Percentiles rank a stretch among this genome's conserved stretches.
Conservation (phyloP, 2,888 invertebrate genomes). For the Agrotis exclamationis region DNA sequence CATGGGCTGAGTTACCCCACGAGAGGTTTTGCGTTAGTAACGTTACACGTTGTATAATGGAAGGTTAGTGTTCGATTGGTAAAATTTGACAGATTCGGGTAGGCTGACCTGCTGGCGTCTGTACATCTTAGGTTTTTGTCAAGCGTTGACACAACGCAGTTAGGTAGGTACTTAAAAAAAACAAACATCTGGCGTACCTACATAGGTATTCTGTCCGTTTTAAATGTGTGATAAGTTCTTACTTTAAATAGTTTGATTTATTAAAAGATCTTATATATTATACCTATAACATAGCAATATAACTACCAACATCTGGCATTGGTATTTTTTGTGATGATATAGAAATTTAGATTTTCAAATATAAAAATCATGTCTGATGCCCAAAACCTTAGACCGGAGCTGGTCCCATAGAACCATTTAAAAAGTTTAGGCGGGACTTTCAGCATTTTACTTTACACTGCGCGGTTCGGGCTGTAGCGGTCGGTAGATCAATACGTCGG, state of each 20-base stretch:
- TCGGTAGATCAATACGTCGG: conserved; percentile 81
- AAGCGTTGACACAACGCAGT: background rate
- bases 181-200: background rate
- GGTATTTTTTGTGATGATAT: background rate
- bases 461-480: conserved; percentile 70
- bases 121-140: background rate
- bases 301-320: no score
- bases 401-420: conserved; percentile 37
- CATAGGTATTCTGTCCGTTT: background rate
- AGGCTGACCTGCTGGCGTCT: no score
- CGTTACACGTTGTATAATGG: no score
- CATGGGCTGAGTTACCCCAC: no score
- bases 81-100: no score
- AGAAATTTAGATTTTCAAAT: background rate
- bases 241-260: background rate
- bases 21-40: no score
- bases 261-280: background rate
- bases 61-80: no score
- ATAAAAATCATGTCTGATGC: background rate
- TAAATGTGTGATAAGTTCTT: background rate
- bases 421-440: conserved; percentile 60
- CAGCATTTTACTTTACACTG: conserved; percentile 71
- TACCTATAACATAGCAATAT: no score
- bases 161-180: background rate
- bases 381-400: conserved; percentile 17